Evolutionary conservation across 2,888 invertebrate species (phyloP), one percentile per base, ranked within the genome.

Genomic region (Sinopyrophorus schimmeli): DNA sequence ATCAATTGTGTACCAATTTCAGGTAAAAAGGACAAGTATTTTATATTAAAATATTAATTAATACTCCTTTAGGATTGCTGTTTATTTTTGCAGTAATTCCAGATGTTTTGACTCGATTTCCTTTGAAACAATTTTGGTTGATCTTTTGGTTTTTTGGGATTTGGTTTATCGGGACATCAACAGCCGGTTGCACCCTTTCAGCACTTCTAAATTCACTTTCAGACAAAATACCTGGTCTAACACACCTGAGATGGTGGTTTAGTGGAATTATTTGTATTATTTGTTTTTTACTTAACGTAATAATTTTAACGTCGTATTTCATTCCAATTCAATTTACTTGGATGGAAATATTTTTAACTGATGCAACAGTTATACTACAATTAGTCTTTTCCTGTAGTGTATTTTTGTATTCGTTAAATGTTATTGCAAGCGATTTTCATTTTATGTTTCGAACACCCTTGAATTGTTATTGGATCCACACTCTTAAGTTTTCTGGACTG

Each of bases 81-180:
- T 5, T 27, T 6, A 3, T 34, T 12, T 42, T 42, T 42, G 42
- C 34, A 3, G 14, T 42, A 17, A 34, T 42, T 11, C 42, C 42
- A 6, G 42, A 34, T 34, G 7, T 32, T 3, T 42, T 42, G 16
- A 18, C 32, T 5, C 31, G 32, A n/a, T 9, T n/a, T 10, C 14
- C n/a, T 10, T 5, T 42, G 7, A 5, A 31, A 1, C 17, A 21
- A 2, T 4, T 42, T 5, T 3, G 11, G 6, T 30, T 42, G 10
- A 9, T 42, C 27, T 10, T 42, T 26, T 42, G 17, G 6, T 42
- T 42, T 14, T 18, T 24, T 9, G 32, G 32, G 5, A 21, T 42
- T 18, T 42, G 26, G 27, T 34, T 17, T 7, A 14, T 42, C 12
- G 42, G 42, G 14, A 10, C 24, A 5, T 12, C 14, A 6, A 26